Base-by-base conservation (phyloP, 2,113 vertebrate genomes). In the Muscicapa adusta region DNA sequence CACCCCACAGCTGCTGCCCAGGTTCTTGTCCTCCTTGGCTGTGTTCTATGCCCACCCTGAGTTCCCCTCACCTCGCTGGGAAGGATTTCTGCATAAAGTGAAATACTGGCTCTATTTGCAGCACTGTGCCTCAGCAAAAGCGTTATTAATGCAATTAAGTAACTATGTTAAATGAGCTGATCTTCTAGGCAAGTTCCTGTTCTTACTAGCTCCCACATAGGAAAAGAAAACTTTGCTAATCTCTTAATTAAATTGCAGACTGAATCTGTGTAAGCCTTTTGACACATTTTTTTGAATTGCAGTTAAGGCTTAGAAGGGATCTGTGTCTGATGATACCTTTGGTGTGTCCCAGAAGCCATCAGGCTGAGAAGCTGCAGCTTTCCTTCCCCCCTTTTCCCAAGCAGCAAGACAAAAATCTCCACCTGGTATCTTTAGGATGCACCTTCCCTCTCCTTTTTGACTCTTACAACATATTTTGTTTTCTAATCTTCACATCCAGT, bases 221-320 rank as follows among this genome's bases (percentile, higher is more conserved):
- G 34, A 89, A 84, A 77, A 66, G 38, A 90, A 86, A 93, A 91
- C 66, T 88, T 89, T 10, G 3, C 47, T 76, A 85, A 89, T 87
- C 57, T 20, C 40, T 85, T 93, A 91, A 91, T 93, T 93, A 89
- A 85, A 91, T 73, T 85, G 34, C 56, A 79, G 60, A 51, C 81
- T 48, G 62, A 89, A 76, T 24, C 86, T 61, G 18, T 50, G n/a
- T 54, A 66, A 95, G 81, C 58, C 74, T 58, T 91, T 83, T 75
- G 58, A 81, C 72, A 60, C n/a, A 24, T 71, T 78, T 89, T 56
- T 57, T 74, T 58, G 38, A 86, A 13, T 47, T 80, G 42, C 36
- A 92, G 8, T 87, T 81, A 60, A 51, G 25, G 43, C 60, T 86
- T 63, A 47, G 31, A 71, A 68, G 19, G 33, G 66, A 85, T 65